These are phyloP conservation scores for Chionis minor DNA, from an alignment of 2,113 vertebrate species.

Conservation along the genomic window DNA sequence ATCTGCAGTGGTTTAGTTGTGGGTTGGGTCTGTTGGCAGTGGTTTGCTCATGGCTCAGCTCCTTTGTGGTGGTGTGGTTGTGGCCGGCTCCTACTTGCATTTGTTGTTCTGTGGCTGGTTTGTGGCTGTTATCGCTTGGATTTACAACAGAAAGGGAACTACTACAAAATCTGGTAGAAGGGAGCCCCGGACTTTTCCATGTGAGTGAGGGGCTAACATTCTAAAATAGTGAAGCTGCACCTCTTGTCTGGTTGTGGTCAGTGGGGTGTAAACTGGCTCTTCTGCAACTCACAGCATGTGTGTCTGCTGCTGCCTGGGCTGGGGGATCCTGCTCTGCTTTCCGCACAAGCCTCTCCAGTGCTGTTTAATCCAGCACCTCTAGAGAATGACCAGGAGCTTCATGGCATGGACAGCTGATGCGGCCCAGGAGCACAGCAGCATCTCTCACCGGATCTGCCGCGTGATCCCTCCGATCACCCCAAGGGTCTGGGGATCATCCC, in stretches of 20 bases:
- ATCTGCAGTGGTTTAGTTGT: not conserved
- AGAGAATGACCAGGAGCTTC: not conserved
- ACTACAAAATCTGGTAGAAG: not conserved
- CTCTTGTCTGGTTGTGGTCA: not conserved
- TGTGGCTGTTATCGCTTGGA: not conserved
- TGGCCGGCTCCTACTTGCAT: not conserved
- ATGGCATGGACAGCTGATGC: accelerated
- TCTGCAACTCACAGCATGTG: not conserved
- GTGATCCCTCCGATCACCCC: accelerated
- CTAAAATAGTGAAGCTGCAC: not conserved
- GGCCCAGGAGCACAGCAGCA: not conserved
- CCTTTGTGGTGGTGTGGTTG: not conserved
- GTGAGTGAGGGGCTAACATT: not conserved
- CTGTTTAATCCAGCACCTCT: not conserved
- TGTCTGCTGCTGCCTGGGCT: not conserved
- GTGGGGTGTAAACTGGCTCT: not conserved
- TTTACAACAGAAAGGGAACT: not conserved
- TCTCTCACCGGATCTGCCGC: not conserved
- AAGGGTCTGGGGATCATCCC: accelerated
- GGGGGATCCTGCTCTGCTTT: not conserved
- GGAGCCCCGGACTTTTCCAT: not conserved
- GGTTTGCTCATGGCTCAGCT: not conserved
- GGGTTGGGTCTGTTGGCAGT: not conserved
- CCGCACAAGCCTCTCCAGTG: not conserved
- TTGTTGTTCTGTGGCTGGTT: not conserved